Conservation (phyloP, 1,140 invertebrate species). For the Bactericera cockerelli region DNA sequence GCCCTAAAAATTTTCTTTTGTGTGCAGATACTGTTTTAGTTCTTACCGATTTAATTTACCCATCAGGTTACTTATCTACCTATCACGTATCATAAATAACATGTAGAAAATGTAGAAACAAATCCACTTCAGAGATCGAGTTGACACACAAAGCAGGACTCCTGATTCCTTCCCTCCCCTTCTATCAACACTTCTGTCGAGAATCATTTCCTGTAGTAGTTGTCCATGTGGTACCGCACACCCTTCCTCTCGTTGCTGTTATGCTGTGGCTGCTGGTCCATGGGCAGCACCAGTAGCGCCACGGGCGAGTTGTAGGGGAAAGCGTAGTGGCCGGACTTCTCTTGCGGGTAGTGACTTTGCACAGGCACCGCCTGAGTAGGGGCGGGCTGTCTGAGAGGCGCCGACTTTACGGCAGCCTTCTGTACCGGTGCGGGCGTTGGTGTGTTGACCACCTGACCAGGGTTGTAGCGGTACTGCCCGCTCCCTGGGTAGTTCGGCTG, state of each 20-base stretch:
- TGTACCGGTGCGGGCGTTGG: not conserved
- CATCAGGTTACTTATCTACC: no score
- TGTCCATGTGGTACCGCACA: not conserved
- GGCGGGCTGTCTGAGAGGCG: not conserved
- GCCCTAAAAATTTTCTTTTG: no score
- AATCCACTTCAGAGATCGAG: no score
- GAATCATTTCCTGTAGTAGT: not conserved
- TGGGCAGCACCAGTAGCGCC: not conserved
- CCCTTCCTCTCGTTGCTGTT: not conserved
- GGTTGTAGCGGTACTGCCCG: not conserved
- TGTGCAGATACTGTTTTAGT: no score
- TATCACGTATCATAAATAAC: no score
- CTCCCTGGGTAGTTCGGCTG: not conserved
- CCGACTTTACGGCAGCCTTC: not conserved
- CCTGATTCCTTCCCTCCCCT: no score
- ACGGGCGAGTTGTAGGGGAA: conserved; percentile 3
- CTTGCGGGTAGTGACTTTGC: not conserved
- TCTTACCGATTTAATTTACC: no score
- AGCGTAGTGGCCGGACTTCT: not conserved
- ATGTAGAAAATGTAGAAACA: no score
- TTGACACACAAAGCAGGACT: no score
- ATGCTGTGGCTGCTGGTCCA: not conserved
- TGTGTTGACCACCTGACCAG: not conserved
- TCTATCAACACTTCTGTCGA: no score
- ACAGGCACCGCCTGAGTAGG: not conserved